Evolutionary conservation across 2,113 vertebrate genomes (phyloP), one percentile per base, ranked within the genome.

Genomic region (Cavia aperea): DNA sequence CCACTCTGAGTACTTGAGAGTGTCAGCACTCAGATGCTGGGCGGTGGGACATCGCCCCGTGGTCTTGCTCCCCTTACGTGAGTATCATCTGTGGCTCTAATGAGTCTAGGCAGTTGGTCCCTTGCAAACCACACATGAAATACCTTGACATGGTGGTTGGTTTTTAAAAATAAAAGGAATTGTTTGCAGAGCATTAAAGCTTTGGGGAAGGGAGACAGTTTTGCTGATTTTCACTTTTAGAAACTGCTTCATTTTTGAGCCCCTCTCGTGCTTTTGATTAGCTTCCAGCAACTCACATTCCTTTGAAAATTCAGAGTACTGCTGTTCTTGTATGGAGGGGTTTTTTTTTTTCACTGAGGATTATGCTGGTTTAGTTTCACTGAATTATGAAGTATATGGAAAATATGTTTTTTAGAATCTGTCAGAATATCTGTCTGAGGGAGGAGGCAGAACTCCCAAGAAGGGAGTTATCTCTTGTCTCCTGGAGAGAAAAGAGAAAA

Each of bases 341-440:
- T 19, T 90, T 82, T 96, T 92, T 82, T 94, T 92, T 92, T 85
- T 66, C 78, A 94, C 83, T 91, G 63, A 96, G 91, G 94, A 95
- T 93, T 96, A 94, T 93, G 58, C 77, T 88, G 82, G 46, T 95
- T 94, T 92, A 92, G 82, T 96, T 95, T 92, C 84, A 93, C 92
- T 95, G 86, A 96, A 94, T 86, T 96, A 94, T 96, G 95, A 96
- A 96, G 92, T 96, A 91, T 95, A 95, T 96, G 93, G 94, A 93
- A 96, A 95, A 89, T 79, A 92, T 95, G 94, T 89, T 96, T 96
- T 95, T 95, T 86, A 88, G 89, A 81, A 93, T 92, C 94, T 96
- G 91, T 96, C 92, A 92, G 93, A 94, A 54, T 95, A 93, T 96
- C 86, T 95, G n/a, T 96, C 82, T 91, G 63, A 92, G 66, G 43